These are phyloP conservation scores for Andinoacara biseriatus DNA, from an alignment of 2,113 vertebrate species.

Conservation along the genomic window DNA sequence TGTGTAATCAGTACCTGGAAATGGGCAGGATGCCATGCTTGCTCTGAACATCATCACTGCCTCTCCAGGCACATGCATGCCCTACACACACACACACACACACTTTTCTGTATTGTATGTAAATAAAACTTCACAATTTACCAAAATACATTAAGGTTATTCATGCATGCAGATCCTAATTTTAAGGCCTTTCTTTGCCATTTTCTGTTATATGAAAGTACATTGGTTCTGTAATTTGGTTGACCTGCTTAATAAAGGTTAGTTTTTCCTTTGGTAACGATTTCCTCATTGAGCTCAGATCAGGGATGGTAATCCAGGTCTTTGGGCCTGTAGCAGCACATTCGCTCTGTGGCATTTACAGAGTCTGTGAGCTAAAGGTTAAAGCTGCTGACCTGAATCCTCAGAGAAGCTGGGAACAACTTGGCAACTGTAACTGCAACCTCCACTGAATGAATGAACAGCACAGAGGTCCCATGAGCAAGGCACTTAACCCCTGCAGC, in stretches of 20 bases:
- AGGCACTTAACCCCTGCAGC: constrained; percentile 24
- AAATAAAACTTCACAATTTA: fast-evolving
- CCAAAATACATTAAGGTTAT: too few relatives aligned
- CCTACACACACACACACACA: not conserved
- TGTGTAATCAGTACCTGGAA: not conserved
- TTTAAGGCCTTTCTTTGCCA: too few relatives aligned
- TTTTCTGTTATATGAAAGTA: too few relatives aligned
- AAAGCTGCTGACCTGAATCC: constrained; percentile 24
- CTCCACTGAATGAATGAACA: constrained; percentile 24
- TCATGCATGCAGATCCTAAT: not conserved
- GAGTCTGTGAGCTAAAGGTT: constrained; percentile 36
- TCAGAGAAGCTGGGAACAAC: constrained; percentile 11
- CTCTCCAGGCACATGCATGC: too few relatives aligned
- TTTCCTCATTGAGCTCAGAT: not conserved
- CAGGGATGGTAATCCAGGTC: not conserved
- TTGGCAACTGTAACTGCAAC: constrained; percentile 13
- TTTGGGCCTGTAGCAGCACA: not conserved
- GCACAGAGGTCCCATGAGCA: constrained; percentile 34
- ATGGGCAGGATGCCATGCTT: too few relatives aligned
- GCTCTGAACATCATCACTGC: too few relatives aligned
- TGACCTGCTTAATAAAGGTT: fast-evolving
- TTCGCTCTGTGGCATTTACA: constrained; percentile 40
- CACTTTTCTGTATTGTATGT: not conserved
- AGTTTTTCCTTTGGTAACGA: not conserved
- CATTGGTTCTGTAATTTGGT: not conserved